These are phyloP conservation scores for Phrynocephalus vlangalii DNA, from an alignment of 2,797 vertebrate species.

Conservation along the genomic window DNA sequence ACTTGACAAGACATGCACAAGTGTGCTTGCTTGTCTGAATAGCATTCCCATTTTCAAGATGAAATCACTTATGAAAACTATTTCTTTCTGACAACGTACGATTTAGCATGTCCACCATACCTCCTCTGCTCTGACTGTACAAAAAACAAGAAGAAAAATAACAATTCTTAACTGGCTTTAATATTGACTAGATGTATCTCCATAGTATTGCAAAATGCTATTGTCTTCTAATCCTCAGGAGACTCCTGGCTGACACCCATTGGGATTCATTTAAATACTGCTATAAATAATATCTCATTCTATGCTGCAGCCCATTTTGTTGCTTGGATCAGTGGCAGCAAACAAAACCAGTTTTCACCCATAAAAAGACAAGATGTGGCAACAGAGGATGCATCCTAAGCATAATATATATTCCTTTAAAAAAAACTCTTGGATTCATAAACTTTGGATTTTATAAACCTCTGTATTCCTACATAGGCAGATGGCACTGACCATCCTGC, in stretches of 20 bases:
- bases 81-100: not conserved
- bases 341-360: slow-evolving; percentile 58
- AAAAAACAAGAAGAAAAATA: slow-evolving; percentile 45
- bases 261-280: slow-evolving; percentile 71
- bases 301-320: slow-evolving; percentile 22
- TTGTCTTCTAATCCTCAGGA: slow-evolving; percentile 57
- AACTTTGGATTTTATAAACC: not conserved
- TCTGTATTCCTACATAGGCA: not conserved
- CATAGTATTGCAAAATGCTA: slow-evolving; percentile 72
- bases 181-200: slow-evolving; percentile 71
- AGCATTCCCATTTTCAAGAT: slow-evolving; percentile 15
- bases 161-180: slow-evolving; percentile 69
- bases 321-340: slow-evolving; percentile 44
- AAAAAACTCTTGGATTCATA: not conserved
- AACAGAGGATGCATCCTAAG: slow-evolving; percentile 56
- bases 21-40: not conserved
- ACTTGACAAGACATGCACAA: not conserved
- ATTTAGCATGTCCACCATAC: slow-evolving; percentile 41
- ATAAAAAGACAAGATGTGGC: slow-evolving; percentile 44
- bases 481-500: not conserved
- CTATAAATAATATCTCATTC: slow-evolving; percentile 72
- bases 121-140: slow-evolving; percentile 57
- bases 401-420: slow-evolving; percentile 67
- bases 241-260: slow-evolving; percentile 66
- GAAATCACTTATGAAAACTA: not conserved